Conservation (phyloP, 2,888 invertebrate species). For the Labia minor region DNA sequence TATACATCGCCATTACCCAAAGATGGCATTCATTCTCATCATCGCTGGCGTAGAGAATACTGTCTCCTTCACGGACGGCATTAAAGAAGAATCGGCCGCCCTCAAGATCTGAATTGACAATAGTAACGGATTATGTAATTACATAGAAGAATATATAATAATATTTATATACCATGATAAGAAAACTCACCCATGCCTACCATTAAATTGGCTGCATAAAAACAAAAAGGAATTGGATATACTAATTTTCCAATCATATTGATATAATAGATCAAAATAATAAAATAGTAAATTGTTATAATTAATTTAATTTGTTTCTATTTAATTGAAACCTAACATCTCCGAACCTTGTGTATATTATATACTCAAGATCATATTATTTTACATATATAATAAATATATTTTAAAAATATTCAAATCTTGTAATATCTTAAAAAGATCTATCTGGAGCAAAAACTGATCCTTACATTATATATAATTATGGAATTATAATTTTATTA, state of each 20-base stretch:
- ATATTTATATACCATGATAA: conserved; percentile 21
- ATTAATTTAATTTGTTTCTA: not conserved
- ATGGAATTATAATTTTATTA: no score
- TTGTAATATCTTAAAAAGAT: no score
- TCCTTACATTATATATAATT: no score
- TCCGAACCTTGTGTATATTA: no score
- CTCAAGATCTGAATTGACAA: conserved; percentile 69
- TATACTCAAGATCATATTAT: no score
- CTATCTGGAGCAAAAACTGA: no score
- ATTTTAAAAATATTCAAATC: no score
- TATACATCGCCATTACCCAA: conserved; percentile 98
- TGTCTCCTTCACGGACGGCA: conserved; percentile 96
- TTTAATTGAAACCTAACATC: no score
- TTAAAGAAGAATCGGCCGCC: conserved; percentile 96
- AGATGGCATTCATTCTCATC: conserved; percentile 96
- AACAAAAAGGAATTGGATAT: conserved; percentile 27
- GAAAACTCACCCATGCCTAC: conserved; percentile 73
- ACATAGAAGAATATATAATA: not conserved
- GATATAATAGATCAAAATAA: not conserved
- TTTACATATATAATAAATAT: no score
- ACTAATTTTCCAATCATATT: not conserved
- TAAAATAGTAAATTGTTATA: no score
- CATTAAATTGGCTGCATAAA: conserved; percentile 70
- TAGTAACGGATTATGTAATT: conserved; percentile 18
- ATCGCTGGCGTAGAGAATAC: conserved; percentile 88